phyloP scores from a whole-genome alignment of 2,888 invertebrate genomes.

The Acronicta alni region DNA sequence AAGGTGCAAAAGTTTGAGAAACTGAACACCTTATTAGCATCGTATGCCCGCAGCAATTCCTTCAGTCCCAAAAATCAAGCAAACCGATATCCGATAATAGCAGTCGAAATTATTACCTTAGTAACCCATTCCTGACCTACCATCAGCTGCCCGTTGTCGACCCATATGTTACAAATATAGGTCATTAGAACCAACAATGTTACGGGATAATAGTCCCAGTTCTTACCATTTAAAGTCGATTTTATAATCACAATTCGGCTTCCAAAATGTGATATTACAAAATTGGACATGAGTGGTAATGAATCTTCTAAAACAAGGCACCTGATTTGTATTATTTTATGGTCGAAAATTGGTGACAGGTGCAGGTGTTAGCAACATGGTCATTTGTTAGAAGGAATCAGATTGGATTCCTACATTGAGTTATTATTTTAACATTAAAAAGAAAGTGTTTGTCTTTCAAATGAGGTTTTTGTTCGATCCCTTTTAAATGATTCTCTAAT shows the following conservation, averaged over 20 bases:
- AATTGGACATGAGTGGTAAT: slow-evolving; percentile 73
- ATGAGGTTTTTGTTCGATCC: slow-evolving; percentile 27
- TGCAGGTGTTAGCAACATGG: slow-evolving; percentile 66
- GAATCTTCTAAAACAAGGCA: slow-evolving; percentile 76
- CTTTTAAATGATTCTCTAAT: slow-evolving; percentile 40
- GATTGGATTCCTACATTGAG: slow-evolving; percentile 69
- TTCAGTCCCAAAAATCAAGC: slow-evolving; percentile 77
- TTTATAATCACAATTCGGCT: slow-evolving; percentile 39
- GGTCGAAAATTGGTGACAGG: slow-evolving; percentile 76
- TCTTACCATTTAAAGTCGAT: slow-evolving; percentile 41
- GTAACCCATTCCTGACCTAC: slow-evolving; percentile 81
- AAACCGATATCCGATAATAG: slow-evolving; percentile 81
- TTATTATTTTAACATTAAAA: slow-evolving; percentile 71
- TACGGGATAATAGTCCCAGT: slow-evolving; percentile 52
- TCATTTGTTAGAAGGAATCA: slow-evolving; percentile 69
- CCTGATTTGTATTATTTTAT: slow-evolving; percentile 76
- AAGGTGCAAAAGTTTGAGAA: slow-evolving; percentile 84
- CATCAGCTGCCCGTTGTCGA: slow-evolving; percentile 80
- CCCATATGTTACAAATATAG: slow-evolving; percentile 84
- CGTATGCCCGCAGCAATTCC: slow-evolving; percentile 70
- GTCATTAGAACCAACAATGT: slow-evolving; percentile 70
- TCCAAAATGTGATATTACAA: slow-evolving; percentile 55
- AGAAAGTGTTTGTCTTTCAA: slow-evolving; percentile 60
- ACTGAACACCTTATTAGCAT: slow-evolving; percentile 80
- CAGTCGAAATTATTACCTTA: slow-evolving; percentile 78